These are phyloP conservation scores for Lepeophtheirus salmonis DNA, from an alignment of 1,140 invertebrate genomes.

Conservation along the genomic window DNA sequence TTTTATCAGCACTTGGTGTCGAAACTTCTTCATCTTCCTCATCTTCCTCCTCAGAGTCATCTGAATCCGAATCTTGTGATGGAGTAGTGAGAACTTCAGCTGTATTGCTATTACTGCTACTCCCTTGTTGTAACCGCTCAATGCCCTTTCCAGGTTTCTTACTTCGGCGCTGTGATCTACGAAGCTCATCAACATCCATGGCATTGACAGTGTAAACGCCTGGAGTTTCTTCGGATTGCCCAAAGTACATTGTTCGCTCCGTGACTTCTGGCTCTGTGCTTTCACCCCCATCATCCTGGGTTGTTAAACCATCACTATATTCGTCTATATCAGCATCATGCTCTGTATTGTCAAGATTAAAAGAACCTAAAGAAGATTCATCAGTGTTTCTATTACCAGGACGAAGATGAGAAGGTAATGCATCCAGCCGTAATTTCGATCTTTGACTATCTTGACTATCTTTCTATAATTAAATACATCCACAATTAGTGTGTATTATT, in stretches of 20 bases:
- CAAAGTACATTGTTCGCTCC: conserved; percentile 36
- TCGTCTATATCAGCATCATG: conserved; percentile 70
- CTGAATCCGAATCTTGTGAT: conserved; percentile 42
- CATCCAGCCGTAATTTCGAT: neutral
- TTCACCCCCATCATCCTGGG: conserved; percentile 29
- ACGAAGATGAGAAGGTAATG: neutral
- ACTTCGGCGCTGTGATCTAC: conserved; percentile 49
- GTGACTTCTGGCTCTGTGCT: conserved; percentile 47
- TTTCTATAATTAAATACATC: too few relatives aligned
- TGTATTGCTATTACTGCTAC: too few relatives aligned
- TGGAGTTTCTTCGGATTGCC: conserved; percentile 34
- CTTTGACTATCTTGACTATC: too few relatives aligned
- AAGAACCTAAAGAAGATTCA: conserved; percentile 46
- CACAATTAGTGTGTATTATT: too few relatives aligned
- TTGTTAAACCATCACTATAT: conserved; percentile 36
- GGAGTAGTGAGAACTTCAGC: conserved; percentile 20
- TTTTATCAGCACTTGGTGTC: conserved; percentile 48
- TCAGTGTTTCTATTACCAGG: conserved; percentile 39
- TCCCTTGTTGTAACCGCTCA: too few relatives aligned
- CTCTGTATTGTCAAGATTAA: conserved; percentile 41
- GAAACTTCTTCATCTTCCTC: conserved; percentile 48
- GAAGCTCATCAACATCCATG: conserved; percentile 60
- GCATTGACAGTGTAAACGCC: conserved; percentile 53
- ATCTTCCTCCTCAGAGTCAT: conserved; percentile 55
- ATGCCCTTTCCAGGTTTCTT: conserved; percentile 29